These are phyloP conservation scores for Hepsetus odoe DNA, from an alignment of 2,113 vertebrate genomes.

Conservation along the genomic window DNA sequence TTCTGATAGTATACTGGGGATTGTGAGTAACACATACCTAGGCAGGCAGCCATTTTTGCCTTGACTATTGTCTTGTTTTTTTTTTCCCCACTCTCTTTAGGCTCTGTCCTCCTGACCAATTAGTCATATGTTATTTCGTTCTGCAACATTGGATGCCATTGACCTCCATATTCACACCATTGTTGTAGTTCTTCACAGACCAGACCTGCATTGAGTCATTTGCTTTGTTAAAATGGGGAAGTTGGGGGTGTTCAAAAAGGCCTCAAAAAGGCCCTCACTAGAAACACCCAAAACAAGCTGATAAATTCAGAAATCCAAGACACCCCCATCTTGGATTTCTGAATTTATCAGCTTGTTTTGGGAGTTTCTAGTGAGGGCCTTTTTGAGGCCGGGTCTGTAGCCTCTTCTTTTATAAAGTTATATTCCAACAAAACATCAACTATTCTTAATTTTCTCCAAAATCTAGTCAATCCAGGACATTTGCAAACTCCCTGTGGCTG, in stretches of 20 bases:
- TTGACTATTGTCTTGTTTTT: background rate
- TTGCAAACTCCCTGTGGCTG: too few species aligned
- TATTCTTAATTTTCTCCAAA: too few species aligned
- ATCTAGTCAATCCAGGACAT: too few species aligned
- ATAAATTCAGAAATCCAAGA: too few species aligned
- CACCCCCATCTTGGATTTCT: too few species aligned
- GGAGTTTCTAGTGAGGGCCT: too few species aligned
- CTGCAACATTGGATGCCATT: background rate
- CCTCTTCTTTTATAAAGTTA: too few species aligned
- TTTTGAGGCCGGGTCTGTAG: too few species aligned
- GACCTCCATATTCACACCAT: conserved; percentile 9
- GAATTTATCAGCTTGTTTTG: background rate
- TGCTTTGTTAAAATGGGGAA: background rate
- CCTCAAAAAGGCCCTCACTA: background rate
- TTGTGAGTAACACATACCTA: background rate
- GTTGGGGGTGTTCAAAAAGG: background rate
- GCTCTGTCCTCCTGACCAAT: background rate
- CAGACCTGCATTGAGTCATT: background rate
- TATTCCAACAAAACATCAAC: too few species aligned
- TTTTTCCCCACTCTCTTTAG: background rate
- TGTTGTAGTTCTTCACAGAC: background rate
- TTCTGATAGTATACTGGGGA: background rate
- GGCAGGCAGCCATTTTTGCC: background rate
- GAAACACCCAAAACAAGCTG: background rate
- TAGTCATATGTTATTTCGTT: background rate